A percentile compares a stretch with the other conserved stretches of the same genome.
phyloP scores from a whole-genome alignment of 2,797 vertebrate species.

The Sphenodon punctatus region DNA sequence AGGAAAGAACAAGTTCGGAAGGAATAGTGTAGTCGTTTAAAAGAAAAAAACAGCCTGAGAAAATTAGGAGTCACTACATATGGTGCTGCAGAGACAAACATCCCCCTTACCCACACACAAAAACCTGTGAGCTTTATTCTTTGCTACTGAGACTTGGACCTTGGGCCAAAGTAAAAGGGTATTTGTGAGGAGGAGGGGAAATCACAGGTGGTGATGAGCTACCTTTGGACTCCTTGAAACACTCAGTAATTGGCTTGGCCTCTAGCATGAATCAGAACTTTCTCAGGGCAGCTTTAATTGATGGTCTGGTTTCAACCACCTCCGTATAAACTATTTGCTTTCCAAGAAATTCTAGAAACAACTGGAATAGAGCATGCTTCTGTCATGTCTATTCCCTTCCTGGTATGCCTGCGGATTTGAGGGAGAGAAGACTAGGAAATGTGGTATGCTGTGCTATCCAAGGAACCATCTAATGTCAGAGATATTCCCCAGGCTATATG shows the following conservation, averaged over 20 bases:
- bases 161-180: background rate
- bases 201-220: background rate
- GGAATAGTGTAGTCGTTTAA: too few species aligned
- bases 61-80: background rate
- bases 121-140: background rate
- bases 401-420: too few species aligned
- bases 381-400: too few species aligned
- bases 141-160: too few species aligned
- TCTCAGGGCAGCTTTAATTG: accelerated
- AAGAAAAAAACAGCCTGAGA: background rate
- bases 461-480: too few species aligned
- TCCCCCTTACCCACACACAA: background rate
- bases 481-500: too few species aligned
- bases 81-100: background rate
- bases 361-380: accelerated
- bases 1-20: too few species aligned
- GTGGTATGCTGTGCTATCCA: too few species aligned
- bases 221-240: background rate
- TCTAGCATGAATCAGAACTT: background rate
- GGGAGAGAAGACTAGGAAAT: too few species aligned
- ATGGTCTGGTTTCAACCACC: background rate
- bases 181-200: background rate
- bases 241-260: background rate
- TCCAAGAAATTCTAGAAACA: background rate
- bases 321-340: background rate